Conservation (phyloP, 2,797 vertebrate species). For the Apogon hyalosoma region DNA sequence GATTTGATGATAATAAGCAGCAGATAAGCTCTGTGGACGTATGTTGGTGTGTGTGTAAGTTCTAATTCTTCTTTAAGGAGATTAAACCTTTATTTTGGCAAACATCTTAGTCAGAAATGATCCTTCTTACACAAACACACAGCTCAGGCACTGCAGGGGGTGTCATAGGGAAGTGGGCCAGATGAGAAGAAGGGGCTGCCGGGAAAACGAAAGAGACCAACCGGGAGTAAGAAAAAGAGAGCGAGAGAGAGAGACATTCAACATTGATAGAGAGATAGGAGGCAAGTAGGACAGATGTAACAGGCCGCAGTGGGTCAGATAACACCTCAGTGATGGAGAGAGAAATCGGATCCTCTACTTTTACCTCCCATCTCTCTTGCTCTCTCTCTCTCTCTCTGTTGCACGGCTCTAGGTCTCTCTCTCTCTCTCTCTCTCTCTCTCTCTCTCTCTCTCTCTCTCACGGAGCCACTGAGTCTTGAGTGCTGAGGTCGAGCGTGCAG, state of each 20-base stretch:
- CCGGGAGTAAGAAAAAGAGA: slow-evolving; percentile 4
- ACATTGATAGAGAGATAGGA: slow-evolving; percentile 39
- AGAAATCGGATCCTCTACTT: slow-evolving; percentile 56
- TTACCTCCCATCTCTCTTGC: slow-evolving; percentile 2
- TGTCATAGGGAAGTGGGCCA: slow-evolving; percentile 56
- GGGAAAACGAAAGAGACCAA: not conserved
- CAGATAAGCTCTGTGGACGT: slow-evolving; percentile 61
- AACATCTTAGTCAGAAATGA: slow-evolving; percentile 66
- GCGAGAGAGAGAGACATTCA: slow-evolving; percentile 9
- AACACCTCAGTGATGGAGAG: slow-evolving; percentile 62
- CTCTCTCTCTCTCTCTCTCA: slow-evolving; percentile 31
- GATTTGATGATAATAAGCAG: slow-evolving; percentile 62
- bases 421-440: slow-evolving; percentile 22
- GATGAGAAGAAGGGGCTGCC: slow-evolving; percentile 51
- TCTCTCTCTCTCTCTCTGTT: slow-evolving; percentile 22
- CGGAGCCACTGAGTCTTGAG: slow-evolving; percentile 61
- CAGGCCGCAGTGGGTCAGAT: slow-evolving; percentile 72
- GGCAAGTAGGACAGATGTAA: slow-evolving; percentile 69
- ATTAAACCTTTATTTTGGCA: slow-evolving; percentile 77
- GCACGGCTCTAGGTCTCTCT: slow-evolving; percentile 4
- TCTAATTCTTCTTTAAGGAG: slow-evolving; percentile 69
- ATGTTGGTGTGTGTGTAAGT: slow-evolving; percentile 28
- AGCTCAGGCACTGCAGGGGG: slow-evolving; percentile 29
- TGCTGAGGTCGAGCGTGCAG: slow-evolving; percentile 54
- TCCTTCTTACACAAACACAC: slow-evolving; percentile 54